A percentile compares a stretch with the other conserved stretches of the same genome.
Conservation (phyloP, 2,797 vertebrate genomes). For the Dendrocincla tyrannina region DNA sequence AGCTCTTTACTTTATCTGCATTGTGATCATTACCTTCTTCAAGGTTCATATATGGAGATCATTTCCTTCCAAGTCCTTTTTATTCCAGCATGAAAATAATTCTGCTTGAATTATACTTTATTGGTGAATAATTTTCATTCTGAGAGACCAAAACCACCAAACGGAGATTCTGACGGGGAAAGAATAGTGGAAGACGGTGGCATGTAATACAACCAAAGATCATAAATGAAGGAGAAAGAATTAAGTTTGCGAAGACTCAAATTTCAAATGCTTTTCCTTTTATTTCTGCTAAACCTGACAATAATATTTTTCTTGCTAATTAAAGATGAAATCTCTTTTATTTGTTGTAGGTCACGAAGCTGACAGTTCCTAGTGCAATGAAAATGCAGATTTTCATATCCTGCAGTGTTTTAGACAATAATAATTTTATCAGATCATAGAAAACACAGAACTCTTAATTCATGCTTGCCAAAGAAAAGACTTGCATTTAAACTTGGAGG, state of each 20-base stretch:
- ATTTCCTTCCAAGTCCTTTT: not conserved
- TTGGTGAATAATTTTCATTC: not conserved
- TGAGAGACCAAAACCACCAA: not conserved
- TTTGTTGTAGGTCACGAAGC: not conserved
- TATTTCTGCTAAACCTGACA: not conserved
- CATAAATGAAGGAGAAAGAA: not conserved
- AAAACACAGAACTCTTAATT: not conserved
- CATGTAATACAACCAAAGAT: not conserved
- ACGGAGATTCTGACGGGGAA: not conserved
- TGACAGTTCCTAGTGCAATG: not conserved
- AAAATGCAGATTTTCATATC: not conserved
- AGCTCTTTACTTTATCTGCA: not conserved
- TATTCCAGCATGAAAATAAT: not conserved
- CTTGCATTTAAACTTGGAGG: not conserved
- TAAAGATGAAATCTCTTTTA: not conserved
- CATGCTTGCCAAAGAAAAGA: not conserved
- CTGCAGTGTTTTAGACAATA: not conserved
- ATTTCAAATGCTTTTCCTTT: not conserved
- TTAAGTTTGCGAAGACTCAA: not conserved
- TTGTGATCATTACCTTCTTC: not conserved
- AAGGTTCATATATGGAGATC: not conserved
- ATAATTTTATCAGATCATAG: not conserved
- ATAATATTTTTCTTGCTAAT: not conserved
- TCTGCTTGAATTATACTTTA: not conserved
- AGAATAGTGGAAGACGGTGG: not conserved